phyloP scores from a whole-genome alignment of 2,113 vertebrate genomes.

The Rhabdornis inornatus region DNA sequence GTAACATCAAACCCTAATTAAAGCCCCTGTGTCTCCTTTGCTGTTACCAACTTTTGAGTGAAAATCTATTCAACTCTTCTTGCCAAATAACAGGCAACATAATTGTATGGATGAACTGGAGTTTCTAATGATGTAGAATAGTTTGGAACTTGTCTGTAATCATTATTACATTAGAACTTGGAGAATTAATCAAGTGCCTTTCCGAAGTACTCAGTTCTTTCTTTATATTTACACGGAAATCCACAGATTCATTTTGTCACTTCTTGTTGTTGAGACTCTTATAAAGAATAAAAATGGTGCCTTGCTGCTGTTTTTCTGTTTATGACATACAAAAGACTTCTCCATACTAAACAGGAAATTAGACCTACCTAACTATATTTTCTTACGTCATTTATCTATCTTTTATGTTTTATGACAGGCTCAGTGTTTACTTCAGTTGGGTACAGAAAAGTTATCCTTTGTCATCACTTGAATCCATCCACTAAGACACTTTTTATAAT shows the following conservation, averaged over 20 bases:
- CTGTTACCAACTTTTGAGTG: neutral
- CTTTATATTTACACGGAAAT: neutral
- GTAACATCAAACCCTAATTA: neutral
- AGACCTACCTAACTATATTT: neutral
- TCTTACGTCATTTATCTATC: neutral
- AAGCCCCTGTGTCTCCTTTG: neutral
- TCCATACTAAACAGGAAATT: neutral
- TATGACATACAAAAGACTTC: neutral
- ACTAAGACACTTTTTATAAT: neutral
- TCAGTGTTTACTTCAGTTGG: neutral
- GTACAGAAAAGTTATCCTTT: neutral
- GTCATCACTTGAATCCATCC: neutral
- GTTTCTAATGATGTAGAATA: neutral
- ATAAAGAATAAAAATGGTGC: neutral
- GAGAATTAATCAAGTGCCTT: neutral
- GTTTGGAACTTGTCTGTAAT: neutral
- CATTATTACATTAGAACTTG: neutral
- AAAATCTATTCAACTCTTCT: neutral
- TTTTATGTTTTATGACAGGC: neutral
- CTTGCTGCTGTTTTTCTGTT: neutral
- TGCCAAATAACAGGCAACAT: neutral
- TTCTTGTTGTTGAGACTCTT: neutral
- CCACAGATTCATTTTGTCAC: neutral
- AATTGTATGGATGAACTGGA: neutral
- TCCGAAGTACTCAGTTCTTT: neutral